Evolutionary conservation across 2,113 vertebrate species (phyloP), one percentile per base, ranked within the genome.

Genomic region (Desmodus rotundus): DNA sequence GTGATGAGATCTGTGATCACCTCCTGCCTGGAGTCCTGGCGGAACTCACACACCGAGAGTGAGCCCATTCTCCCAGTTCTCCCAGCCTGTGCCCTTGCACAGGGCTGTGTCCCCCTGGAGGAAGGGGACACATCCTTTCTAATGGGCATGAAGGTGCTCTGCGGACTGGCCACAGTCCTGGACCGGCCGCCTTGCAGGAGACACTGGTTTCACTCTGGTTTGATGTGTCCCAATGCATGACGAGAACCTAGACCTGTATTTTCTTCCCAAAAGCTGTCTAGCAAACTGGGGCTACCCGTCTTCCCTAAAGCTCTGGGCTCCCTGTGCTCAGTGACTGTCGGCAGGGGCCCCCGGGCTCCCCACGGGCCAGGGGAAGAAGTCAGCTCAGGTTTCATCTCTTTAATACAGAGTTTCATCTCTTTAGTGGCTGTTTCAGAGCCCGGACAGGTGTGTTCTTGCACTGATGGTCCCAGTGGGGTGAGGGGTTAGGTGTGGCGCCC

Each of bases 11-110:
- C 1, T 2, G 9, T 16, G 26, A 14, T 33, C 16, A 4, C 12
- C 33, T 86, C 45, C 58, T 43, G 33, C 22, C 26, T 38, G 16
- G 52, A 36, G 68, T 50, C 41, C 1, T 15, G 31, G 41, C n/a
- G 38, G 15, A 54, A 6, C n/a, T 3, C 5, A 38, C 0, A 4
- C 13, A 4, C 36, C 0, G 26, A 28, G 20, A 0, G 1, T 24
- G 41, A 5, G 4, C 24, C 19, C 38, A 0, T 9, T 16, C 54
- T 61, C 43, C 43, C 47, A 41, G 52, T 9, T 16, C 54, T 61
- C 43, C 43, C 47, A 41, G 52, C 54, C 84, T 28, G 33, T 4
- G 16, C 26, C 61, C 88, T 41, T 33, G 5, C 3, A 8, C 73
- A 24, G 58, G 63, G 67, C 17, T 19, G 5, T 0, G 0, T 14